These are phyloP conservation scores for Ophraella communa DNA, from an alignment of 2,888 invertebrate genomes.

Conservation along the genomic window DNA sequence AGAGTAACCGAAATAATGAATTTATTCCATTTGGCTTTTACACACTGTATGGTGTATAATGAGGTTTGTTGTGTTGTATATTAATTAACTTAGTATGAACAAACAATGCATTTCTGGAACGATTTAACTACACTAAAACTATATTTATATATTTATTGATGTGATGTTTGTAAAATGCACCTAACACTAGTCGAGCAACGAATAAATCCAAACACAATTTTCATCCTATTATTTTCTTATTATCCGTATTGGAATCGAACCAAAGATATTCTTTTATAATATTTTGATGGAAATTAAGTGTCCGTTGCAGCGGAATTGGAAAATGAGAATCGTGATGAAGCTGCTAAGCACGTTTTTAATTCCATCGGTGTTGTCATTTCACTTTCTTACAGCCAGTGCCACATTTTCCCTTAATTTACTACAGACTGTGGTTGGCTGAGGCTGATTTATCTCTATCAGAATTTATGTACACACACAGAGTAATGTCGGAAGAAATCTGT, in stretches of 20 bases:
- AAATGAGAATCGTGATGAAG: conserved; percentile 47
- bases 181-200: not conserved
- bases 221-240: conserved; percentile 32
- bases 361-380: conserved; percentile 58
- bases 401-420: conserved; percentile 59
- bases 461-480: conserved; percentile 57
- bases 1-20: too few relatives aligned
- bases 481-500: conserved; percentile 30
- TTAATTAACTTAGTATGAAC: too few relatives aligned
- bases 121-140: too few relatives aligned
- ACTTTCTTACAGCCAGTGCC: conserved; percentile 53
- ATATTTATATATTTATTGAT: too few relatives aligned
- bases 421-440: conserved; percentile 51
- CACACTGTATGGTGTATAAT: too few relatives aligned
- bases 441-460: conserved; percentile 60
- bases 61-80: too few relatives aligned
- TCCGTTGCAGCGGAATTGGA: conserved; percentile 37
- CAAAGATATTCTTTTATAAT: conserved; percentile 45
- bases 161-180: not conserved
- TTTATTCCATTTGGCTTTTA: too few relatives aligned
- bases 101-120: not conserved
- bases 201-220: conserved; percentile 27
- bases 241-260: conserved; percentile 54
- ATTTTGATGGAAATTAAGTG: conserved; percentile 47
- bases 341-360: conserved; percentile 59